A percentile compares a stretch with the other conserved stretches of the same genome.
phyloP scores from a whole-genome alignment of 2,888 invertebrate species.

The Drosophila nr. perissopoda region DNA sequence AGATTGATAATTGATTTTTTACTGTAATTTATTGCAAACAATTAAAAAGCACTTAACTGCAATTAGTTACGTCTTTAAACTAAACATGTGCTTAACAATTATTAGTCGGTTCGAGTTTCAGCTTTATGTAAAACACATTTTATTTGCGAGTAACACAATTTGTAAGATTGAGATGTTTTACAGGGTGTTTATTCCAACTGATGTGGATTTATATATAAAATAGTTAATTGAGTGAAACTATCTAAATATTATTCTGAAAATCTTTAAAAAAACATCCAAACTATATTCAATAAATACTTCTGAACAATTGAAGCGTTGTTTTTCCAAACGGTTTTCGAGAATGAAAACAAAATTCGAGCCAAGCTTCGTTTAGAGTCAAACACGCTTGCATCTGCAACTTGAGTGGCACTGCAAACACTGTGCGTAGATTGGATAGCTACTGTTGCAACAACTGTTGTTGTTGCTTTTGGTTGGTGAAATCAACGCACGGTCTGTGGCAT shows the following conservation, averaged over 20 bases:
- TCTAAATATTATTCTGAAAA: neutral
- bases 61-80: neutral
- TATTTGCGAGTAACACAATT: neutral
- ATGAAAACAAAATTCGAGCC: neutral
- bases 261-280: too few species aligned
- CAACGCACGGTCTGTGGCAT: constrained; percentile 18
- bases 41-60: neutral
- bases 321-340: neutral
- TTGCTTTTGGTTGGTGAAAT: constrained; percentile 36
- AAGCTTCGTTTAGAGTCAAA: neutral
- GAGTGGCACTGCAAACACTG: constrained; percentile 18
- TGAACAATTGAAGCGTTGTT: too few species aligned
- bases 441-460: constrained; percentile 4
- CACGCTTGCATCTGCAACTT: neutral
- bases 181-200: neutral
- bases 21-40: neutral
- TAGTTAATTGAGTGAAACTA: neutral
- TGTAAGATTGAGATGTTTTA: neutral
- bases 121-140: neutral
- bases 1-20: neutral
- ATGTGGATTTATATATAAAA: neutral
- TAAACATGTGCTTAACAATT: neutral
- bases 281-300: too few species aligned
- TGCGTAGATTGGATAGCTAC: constrained; percentile 24
- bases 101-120: neutral